Percentiles rank a stretch among this genome's conserved stretches.
These are phyloP conservation scores for Meles meles DNA, from an alignment of 2,113 vertebrate genomes.

Conservation along the genomic window DNA sequence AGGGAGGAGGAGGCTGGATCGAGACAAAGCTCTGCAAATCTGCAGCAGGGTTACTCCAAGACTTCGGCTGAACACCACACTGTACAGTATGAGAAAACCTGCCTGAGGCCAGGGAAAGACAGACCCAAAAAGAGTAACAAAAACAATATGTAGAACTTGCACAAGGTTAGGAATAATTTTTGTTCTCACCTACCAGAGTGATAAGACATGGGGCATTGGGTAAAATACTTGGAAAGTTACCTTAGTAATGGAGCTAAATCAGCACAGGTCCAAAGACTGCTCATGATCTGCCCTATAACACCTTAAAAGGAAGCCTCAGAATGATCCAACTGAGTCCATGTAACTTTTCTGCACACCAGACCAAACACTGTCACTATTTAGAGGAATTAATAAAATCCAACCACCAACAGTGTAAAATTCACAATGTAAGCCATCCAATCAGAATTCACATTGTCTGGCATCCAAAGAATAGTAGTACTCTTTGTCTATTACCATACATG, in stretches of 20 bases:
- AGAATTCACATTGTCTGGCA: neutral
- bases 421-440: neutral
- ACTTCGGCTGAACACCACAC: neutral
- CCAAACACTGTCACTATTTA: neutral
- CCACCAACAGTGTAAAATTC: neutral
- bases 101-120: neutral
- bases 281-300: neutral
- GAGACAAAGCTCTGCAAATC: neutral
- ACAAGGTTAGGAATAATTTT: neutral
- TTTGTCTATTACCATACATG: neutral
- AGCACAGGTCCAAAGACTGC: neutral
- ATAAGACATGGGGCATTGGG: neutral
- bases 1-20: neutral
- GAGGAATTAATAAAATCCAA: slow-evolving; percentile 8
- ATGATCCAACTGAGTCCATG: neutral
- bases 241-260: neutral
- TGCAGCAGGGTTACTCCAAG: neutral
- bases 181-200: neutral
- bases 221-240: neutral
- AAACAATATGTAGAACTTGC: neutral
- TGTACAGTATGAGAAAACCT: neutral
- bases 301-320: neutral
- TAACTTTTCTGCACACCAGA: neutral
- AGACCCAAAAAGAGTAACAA: neutral
- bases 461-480: neutral